Evolutionary conservation across 1,140 invertebrate genomes (phyloP).

Genomic region (Zaprionus ornatus): DNA sequence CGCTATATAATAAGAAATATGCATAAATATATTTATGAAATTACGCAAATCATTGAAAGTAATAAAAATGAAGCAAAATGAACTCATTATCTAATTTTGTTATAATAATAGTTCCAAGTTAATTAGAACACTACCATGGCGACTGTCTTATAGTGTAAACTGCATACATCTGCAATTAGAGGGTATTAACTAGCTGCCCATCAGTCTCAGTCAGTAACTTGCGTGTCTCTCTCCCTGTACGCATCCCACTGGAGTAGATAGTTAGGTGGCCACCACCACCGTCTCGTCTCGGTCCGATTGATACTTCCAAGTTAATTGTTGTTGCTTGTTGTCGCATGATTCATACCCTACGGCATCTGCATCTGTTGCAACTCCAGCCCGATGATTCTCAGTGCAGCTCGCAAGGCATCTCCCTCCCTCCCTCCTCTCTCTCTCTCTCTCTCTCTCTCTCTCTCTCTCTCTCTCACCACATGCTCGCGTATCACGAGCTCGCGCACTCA

Average conservation of each 20-base stretch:
- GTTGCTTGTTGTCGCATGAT: conserved; percentile 29
- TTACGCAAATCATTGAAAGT: no score
- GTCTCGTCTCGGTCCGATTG: neutral
- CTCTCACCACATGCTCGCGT: conserved; percentile 20
- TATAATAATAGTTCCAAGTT: no score
- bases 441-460: neutral
- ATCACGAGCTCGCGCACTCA: conserved; percentile 40
- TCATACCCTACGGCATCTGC: conserved; percentile 35
- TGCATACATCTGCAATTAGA: neutral
- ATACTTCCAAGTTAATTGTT: conserved; percentile 6
- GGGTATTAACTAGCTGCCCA: neutral
- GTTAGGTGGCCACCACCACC: conserved; percentile 7
- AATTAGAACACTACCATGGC: no score
- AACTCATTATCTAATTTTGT: no score
- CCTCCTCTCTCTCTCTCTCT: neutral
- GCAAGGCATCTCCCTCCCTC: neutral
- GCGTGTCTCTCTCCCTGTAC: neutral
- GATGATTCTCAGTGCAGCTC: neutral
- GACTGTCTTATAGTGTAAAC: no score
- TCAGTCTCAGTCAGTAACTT: neutral
- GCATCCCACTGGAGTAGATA: neutral
- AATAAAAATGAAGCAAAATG: no score
- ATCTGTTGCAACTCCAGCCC: conserved; percentile 18
- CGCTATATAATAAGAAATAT: no score
- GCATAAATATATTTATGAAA: no score